Conservation (phyloP, 53 echinoderm and acorn worm genomes). For the Paelopatides confundens region DNA sequence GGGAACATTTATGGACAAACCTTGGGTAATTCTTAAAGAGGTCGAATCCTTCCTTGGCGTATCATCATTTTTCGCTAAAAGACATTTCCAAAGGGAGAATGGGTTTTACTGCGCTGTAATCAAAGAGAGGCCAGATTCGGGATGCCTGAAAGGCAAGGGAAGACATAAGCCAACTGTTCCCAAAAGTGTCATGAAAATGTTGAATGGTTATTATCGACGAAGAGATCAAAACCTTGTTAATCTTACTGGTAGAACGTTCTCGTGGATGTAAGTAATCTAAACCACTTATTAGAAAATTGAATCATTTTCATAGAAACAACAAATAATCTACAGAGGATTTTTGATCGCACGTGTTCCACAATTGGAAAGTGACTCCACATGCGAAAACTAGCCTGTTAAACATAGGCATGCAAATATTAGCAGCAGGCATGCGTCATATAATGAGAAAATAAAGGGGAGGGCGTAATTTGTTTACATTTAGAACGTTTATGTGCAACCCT, state of each 20-base stretch:
- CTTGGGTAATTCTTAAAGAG: conserved; percentile 29
- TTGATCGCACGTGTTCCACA: too few relatives aligned
- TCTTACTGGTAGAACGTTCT: neutral
- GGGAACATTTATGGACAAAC: conserved; percentile 5
- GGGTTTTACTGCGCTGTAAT: neutral
- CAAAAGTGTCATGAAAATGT: conserved; percentile 3
- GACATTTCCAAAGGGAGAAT: neutral
- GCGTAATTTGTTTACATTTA: too few relatives aligned
- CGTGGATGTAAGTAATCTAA: conserved; percentile 27
- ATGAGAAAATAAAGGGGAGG: too few relatives aligned
- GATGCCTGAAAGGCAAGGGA: conserved; percentile 14
- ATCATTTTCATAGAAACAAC: too few relatives aligned
- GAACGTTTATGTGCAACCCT: too few relatives aligned
- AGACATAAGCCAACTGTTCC: neutral
- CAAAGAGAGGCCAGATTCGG: conserved; percentile 18
- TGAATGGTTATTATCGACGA: neutral
- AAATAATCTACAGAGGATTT: too few relatives aligned
- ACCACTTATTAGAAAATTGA: conserved; percentile 14
- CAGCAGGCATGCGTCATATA: too few relatives aligned
- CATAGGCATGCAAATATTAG: too few relatives aligned
- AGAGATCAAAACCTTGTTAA: neutral
- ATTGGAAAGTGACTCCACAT: too few relatives aligned
- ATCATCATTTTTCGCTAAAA: neutral
- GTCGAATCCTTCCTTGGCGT: conserved; percentile 16
- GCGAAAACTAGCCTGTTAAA: too few relatives aligned